These are phyloP conservation scores for Cettia cetti DNA, from an alignment of 2,113 vertebrate species.

Conservation along the genomic window DNA sequence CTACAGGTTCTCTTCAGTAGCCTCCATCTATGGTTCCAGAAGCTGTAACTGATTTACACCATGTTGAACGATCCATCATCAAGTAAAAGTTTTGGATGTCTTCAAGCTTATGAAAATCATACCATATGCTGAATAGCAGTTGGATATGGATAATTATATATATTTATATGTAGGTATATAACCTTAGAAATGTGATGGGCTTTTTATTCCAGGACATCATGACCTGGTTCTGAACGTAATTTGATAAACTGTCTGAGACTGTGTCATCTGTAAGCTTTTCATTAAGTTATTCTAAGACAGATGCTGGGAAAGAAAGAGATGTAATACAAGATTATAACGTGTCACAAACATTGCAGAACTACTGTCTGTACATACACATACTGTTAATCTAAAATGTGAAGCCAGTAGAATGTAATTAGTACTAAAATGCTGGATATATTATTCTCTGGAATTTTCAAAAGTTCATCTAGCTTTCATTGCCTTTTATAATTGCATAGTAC, in stretches of 20 bases:
- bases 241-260: background rate
- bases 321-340: background rate
- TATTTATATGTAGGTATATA: accelerated
- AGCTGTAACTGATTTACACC: background rate
- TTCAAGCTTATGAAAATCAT: background rate
- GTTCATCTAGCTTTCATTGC: background rate
- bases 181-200: background rate
- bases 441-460: background rate
- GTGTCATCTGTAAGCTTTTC: background rate
- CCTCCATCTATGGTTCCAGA: background rate
- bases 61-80: background rate
- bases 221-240: background rate
- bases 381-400: background rate
- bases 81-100: background rate
- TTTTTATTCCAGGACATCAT: background rate
- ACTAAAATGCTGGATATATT: background rate
- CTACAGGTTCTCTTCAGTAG: background rate
- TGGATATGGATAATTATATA: background rate
- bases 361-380: background rate
- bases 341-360: background rate
- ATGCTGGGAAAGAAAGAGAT: background rate
- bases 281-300: background rate
- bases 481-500: background rate
- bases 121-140: background rate
- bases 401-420: background rate